Base-by-base conservation (phyloP, 2,888 invertebrate species). In the Napeogenes inachia region DNA sequence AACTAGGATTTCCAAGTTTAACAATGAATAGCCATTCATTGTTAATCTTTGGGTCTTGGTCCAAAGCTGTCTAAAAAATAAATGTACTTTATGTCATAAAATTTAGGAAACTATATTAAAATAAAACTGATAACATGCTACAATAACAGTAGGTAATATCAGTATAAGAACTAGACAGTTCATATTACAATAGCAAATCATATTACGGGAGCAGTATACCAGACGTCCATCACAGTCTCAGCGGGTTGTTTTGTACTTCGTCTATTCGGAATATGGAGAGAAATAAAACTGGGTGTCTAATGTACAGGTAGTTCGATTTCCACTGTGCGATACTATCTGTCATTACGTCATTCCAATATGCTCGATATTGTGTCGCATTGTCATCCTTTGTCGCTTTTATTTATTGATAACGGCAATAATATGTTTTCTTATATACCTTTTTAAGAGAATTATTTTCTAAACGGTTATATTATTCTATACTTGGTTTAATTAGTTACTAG, bases 181-280 rank as follows among this genome's bases (percentile, higher is more conserved):
- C 38, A 56, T 55, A 45, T 21, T 13, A 67, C 67, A 69, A 69
- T 64, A 64, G 60, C 56, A 21, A 21, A 21, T 21, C 21, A 21
- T 21, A 21, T 21, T 21, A 21, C 21, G 21, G 21, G 21, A 21
- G 21, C 21, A 21, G 21, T 21, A 21, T 21, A 61, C 30, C 32
- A 45, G 32, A 54, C 68, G 76, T 80, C 80, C 77, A 85, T 85
- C 85, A 82, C 66, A 70, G 70, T 78, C 87, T 60, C 88, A 85
- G 87, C 87, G 77, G 86, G 88, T 76, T 74, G 81, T 79, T 79
- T 81, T 81, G 84, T 82, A 73, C 78, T 64, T 67, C 21, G 21
- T 21, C 63, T 71, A 71, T 72, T 71, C 73, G 71, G 83, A 81
- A 82, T 84, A 85, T 82, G 76, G 81, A 79, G 76, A 80, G 80